Evolutionary conservation across 2,888 invertebrate genomes (phyloP).

Genomic region (Volucella inanis): DNA sequence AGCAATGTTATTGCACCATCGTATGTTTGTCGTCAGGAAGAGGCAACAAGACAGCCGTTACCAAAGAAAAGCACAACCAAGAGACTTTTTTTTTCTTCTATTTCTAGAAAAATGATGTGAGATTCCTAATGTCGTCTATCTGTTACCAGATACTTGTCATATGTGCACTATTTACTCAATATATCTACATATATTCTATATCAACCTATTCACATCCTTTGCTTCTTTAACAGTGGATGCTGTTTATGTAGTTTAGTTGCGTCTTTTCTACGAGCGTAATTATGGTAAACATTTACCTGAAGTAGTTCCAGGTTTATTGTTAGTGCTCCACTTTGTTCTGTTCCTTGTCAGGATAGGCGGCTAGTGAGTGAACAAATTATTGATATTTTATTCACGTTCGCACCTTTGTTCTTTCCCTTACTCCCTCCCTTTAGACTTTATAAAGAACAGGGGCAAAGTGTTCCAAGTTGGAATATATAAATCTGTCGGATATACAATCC

Average conservation of each 20-base stretch:
- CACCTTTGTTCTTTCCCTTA: conserved; percentile 44
- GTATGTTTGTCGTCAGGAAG: background rate
- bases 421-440: background rate
- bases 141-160: conserved; percentile 61
- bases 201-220: conserved; percentile 12
- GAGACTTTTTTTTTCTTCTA: conserved; percentile 36
- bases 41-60: background rate
- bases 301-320: conserved; percentile 59
- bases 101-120: conserved; percentile 61
- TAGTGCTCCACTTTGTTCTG: conserved; percentile 56
- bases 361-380: conserved; percentile 31
- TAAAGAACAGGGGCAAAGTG: background rate
- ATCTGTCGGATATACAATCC: conserved; percentile 68
- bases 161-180: conserved; percentile 32
- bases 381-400: conserved; percentile 70
- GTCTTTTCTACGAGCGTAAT: conserved; percentile 65
- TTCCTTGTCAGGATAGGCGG: conserved; percentile 4
- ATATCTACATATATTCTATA: background rate
- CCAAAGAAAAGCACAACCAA: background rate
- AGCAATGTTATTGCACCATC: conserved; percentile 29
- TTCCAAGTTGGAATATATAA: conserved; percentile 37
- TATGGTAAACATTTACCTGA: conserved; percentile 72
- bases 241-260: conserved; percentile 49
- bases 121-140: conserved; percentile 54
- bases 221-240: conserved; percentile 1